Base-by-base conservation (phyloP, 2,113 vertebrate genomes). In the cat (Felis catus) region DNA sequence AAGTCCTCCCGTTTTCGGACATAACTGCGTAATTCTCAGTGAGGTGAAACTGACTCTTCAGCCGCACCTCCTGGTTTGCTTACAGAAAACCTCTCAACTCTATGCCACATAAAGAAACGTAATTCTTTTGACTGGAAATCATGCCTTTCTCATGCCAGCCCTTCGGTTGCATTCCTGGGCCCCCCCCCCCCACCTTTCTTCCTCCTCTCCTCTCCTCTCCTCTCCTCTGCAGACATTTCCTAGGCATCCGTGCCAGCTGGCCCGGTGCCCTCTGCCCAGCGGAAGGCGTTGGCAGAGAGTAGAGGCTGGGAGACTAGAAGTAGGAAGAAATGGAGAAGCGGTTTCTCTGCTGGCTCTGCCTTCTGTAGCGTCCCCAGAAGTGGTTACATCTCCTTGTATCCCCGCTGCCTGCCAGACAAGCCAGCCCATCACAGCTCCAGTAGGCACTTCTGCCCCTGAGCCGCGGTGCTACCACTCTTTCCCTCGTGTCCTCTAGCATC, bases 301-400 rank as follows among this genome's bases (percentile, higher is more conserved):
- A 6, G n/a, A 55, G 9, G 7, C 0, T 39, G 31, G 55, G 7
- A n/a, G 12, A n/a, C 29, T 3, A 9, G n/a, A 0, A 36, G 10
- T 3, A 12, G 36, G 21, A 45, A 78, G 45, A 39, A 11, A 66
- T 19, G n/a, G 13, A 74, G 65, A 61, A 39, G 6, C n/a, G 10
- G 7, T 36, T 41, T 76, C n/a, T 85, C 27, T 9, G 8, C n/a
- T 25, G 12, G 9, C 21, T 31, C 11, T 12, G 58, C 13, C 27
- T 16, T 45, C 9, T 2, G 10, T 70, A n/a, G 63, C 11, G 27
- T 58, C 39, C 80, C 36, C 19, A 63, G 29, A 5, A 10, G 15
- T 15, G 12, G 18, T 10, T 73, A 12, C 3, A 9, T 55, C n/a
- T 88, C 33, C 19, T 48, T 36, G 14, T 3, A 9, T 4, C 33